phyloP scores from a whole-genome alignment of 2,797 vertebrate genomes.

The Platalea minor region DNA sequence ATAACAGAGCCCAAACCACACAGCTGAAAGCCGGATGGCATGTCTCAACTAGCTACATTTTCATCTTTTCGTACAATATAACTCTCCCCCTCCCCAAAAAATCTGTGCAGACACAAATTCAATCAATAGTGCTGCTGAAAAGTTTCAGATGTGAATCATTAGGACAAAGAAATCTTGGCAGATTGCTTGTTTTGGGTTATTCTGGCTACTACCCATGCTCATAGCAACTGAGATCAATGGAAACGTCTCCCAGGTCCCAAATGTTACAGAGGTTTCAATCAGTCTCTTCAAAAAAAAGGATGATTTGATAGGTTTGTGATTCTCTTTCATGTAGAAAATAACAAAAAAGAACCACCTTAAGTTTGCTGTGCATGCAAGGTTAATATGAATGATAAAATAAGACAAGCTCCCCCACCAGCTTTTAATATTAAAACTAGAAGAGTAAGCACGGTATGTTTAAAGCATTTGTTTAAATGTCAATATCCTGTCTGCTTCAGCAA shows the following conservation, averaged over 20 bases:
- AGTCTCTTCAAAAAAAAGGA: neutral
- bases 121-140: neutral
- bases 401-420: neutral
- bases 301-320: neutral
- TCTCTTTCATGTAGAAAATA: neutral
- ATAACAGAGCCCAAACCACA: neutral
- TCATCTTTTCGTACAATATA: neutral
- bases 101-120: neutral
- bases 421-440: slow-evolving; percentile 21
- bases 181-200: neutral
- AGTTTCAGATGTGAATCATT: neutral
- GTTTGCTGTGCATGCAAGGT: neutral
- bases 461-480: slow-evolving; percentile 46
- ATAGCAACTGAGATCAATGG: neutral
- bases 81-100: neutral
- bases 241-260: neutral
- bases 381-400: neutral
- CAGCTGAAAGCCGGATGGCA: neutral
- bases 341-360: neutral
- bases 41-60: neutral
- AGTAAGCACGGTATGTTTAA: slow-evolving; percentile 24
- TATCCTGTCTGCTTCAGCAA: slow-evolving; percentile 24
- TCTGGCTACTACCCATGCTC: neutral
- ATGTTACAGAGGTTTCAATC: neutral
- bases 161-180: neutral